phyloP scores from a whole-genome alignment of 2,888 invertebrate genomes.

The Meteorus colon region DNA sequence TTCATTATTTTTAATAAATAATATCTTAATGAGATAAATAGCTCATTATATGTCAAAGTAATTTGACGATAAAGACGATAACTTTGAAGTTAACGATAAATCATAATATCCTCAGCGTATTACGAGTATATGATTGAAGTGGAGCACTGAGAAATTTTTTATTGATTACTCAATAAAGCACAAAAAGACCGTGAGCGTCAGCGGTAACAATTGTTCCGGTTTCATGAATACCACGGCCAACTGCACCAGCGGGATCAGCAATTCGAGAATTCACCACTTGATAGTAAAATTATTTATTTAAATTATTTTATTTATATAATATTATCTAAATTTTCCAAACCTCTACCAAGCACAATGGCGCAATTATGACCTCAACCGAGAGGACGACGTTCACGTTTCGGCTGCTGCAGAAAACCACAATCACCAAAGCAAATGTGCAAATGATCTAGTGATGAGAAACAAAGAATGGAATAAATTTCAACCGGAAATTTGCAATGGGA shows the following conservation, averaged over 20 bases:
- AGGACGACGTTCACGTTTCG: constrained; percentile 60
- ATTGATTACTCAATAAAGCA: not conserved
- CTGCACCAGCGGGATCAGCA: constrained; percentile 55
- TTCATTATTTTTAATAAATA: constrained; percentile 1
- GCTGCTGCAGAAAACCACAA: constrained; percentile 55
- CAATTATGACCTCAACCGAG: constrained; percentile 55
- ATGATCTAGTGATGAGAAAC: constrained; percentile 49
- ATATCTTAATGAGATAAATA: not conserved
- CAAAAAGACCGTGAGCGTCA: constrained; percentile 44
- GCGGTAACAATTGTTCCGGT: constrained; percentile 27
- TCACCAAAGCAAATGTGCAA: constrained; percentile 52
- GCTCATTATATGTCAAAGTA: constrained; percentile 12
- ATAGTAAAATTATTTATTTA: not conserved
- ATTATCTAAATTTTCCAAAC: constrained; percentile 6
- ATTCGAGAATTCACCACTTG: constrained; percentile 46
- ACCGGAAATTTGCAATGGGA: not conserved
- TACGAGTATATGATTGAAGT: not conserved
- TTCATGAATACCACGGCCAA: constrained; percentile 45
- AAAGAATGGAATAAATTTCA: not conserved
- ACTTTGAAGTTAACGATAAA: not conserved
- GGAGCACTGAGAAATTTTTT: not conserved
- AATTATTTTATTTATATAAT: not conserved
- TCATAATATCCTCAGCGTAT: not conserved
- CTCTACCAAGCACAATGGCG: constrained; percentile 53
- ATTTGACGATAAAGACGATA: not conserved